Base-by-base conservation (phyloP, 2,113 vertebrate species). In the Neogobius melanostomus region DNA sequence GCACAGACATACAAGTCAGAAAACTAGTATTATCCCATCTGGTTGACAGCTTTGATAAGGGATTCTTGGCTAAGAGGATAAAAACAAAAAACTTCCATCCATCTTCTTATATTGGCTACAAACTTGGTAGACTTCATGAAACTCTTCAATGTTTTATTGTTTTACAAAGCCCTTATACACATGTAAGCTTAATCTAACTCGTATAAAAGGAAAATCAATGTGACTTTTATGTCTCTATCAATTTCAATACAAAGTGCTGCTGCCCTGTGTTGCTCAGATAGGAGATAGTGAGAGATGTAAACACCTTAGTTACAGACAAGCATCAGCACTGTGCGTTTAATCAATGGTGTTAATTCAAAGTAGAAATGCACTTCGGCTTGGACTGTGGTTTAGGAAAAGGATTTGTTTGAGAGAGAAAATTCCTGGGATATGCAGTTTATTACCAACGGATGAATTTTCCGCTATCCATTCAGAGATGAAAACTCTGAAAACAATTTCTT, bases 151-250 rank as follows among this genome's bases (percentile, higher is more conserved):
- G 28, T 5, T 36, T 57, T 21, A 57, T 21, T 57, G 6, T 36
- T 57, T 57, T 28, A 36, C 21, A 57, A 57, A 57, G 21, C 17
- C 46, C 4, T 28, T 17, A 12, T 6, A 51, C 43, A 11, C 15
- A 16, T 68, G n/a, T 36, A 64, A 14, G 50, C 51, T 61, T n/a
- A 50, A 46, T 73, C 65, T 50, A 54, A 60, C 74, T 45, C 11
- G 16, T 14, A 44, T 8, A 42, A 64, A 42, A 56, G 66, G 56
- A 60, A 60, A 79, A 77, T 70, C 54, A 49, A 68, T 71, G 70
- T 21, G 52, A 60, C 6, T 48, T 77, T 77, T 45, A 77, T 72
- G 63, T 71, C 68, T 75, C 57, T 64, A 62, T 76, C 17, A 62
- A 75, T 74, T 53, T 53, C 45, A 71, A 54, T 64, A 63, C 52